phyloP scores from a whole-genome alignment of 2,113 vertebrate genomes.

The Anhinga anhinga region DNA sequence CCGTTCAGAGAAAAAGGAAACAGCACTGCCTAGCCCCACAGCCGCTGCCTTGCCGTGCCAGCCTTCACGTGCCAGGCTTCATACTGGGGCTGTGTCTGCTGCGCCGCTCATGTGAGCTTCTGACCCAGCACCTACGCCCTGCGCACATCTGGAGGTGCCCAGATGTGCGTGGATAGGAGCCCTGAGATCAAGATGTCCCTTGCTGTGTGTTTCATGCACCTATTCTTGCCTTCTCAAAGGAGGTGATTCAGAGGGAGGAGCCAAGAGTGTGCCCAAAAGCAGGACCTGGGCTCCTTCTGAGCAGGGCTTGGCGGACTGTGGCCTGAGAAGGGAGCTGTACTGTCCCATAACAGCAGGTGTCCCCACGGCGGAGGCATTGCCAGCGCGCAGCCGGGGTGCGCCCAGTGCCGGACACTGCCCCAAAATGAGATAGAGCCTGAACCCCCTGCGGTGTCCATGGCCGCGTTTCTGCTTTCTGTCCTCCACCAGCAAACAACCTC shows the following conservation, averaged over 20 bases:
- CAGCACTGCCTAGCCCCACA: background rate
- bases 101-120: background rate
- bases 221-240: background rate
- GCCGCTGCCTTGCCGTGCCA: background rate
- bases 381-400: rapidly evolving
- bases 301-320: background rate
- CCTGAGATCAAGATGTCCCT: background rate
- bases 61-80: background rate
- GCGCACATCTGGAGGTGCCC: background rate
- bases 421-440: background rate
- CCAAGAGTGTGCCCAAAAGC: background rate
- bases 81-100: rapidly evolving
- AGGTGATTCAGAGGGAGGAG: background rate
- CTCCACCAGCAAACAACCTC: background rate
- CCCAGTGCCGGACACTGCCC: background rate
- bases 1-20: background rate
- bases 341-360: slow-evolving; percentile 64
- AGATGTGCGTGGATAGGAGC: background rate
- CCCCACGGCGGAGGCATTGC: slow-evolving; percentile 1
- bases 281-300: background rate
- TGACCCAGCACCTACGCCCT: background rate
- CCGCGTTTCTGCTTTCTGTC: background rate
- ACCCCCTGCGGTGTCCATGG: background rate
- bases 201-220: background rate
- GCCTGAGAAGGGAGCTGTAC: background rate